Percentiles rank a stretch among this genome's conserved stretches.
Evolutionary conservation across 2,797 vertebrate species (phyloP).

Genomic region (Brachyrhaphis roseni): DNA sequence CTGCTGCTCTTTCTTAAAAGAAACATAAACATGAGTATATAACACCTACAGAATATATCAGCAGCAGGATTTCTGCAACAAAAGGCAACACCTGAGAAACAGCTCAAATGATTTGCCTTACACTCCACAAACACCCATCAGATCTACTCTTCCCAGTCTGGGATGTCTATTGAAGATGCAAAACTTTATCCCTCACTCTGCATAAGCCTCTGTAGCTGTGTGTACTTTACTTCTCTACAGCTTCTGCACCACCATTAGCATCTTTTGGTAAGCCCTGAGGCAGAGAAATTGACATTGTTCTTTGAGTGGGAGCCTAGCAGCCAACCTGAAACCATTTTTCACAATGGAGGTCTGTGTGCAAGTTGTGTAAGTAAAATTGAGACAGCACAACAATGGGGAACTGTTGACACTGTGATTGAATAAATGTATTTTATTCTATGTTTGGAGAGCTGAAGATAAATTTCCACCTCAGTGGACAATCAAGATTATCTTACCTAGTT

Average conservation of each 20-base stretch:
- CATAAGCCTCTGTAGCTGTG: too few species aligned
- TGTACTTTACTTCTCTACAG: not conserved
- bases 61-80: not conserved
- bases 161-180: constrained; percentile 1
- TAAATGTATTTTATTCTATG: not conserved
- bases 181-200: not conserved
- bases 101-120: not conserved
- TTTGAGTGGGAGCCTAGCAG: not conserved
- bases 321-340: not conserved
- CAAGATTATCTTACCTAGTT: not conserved
- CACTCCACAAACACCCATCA: not conserved
- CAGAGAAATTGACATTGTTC: not conserved
- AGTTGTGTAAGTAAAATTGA: not conserved
- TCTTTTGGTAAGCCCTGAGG: not conserved
- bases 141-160: not conserved
- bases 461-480: not conserved
- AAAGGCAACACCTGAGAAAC: not conserved
- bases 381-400: not conserved
- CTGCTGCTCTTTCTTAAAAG: not conserved
- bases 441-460: not conserved
- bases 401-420: not conserved
- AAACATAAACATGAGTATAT: not conserved
- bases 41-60: not conserved
- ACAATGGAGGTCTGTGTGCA: not conserved
- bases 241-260: not conserved